Evolutionary conservation across 1,140 invertebrate species (phyloP).

Genomic region (Plodia interpunctella): DNA sequence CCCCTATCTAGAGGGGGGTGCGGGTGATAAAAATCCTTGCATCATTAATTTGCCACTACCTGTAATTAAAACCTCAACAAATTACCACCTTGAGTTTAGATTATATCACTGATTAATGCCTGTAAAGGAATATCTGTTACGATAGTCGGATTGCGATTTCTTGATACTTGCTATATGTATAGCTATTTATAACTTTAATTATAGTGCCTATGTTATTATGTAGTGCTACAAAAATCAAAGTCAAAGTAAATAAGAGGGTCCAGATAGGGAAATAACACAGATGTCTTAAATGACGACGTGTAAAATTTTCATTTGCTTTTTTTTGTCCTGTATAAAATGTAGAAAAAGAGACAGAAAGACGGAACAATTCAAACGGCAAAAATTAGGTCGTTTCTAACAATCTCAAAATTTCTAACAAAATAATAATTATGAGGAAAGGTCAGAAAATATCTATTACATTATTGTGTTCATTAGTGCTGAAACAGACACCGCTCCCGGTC

Average conservation of each 20-base stretch:
- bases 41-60: conserved; percentile 49
- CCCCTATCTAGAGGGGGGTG: conserved; percentile 28
- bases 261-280: too few species aligned
- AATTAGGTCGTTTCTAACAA: background rate
- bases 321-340: too few species aligned
- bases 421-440: conserved; percentile 50
- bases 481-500: conserved; percentile 45
- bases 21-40: conserved; percentile 56
- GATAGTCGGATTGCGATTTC: too few species aligned
- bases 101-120: conserved; percentile 25
- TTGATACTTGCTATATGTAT: too few species aligned
- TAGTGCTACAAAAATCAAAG: too few species aligned
- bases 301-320: too few species aligned
- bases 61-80: conserved; percentile 62
- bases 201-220: too few species aligned
- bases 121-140: background rate
- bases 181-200: too few species aligned
- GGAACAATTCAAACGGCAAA: background rate
- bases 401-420: conserved; percentile 22
- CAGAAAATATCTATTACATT: conserved; percentile 72
- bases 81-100: conserved; percentile 36
- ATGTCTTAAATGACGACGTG: too few species aligned
- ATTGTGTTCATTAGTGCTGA: conserved; percentile 67
- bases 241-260: too few species aligned
- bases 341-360: background rate